These are phyloP conservation scores for Megaleporinus macrocephalus DNA, from an alignment of 2,113 vertebrate species.

Conservation along the genomic window DNA sequence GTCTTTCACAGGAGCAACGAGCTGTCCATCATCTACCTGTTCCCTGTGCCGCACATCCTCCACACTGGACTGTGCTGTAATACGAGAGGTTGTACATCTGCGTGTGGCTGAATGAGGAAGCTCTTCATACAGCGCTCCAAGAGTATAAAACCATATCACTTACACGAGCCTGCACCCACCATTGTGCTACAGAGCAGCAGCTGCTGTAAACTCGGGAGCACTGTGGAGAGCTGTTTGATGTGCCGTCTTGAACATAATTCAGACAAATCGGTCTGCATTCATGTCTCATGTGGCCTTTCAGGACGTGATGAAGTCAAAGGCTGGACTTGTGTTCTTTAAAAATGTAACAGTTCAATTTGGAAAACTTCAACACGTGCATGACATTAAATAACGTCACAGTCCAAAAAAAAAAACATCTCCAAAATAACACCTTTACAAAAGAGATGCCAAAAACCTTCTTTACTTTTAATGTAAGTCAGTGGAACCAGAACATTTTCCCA, in stretches of 20 bases:
- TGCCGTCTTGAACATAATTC: background rate
- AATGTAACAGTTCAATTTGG: background rate
- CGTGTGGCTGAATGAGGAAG: slow-evolving; percentile 48
- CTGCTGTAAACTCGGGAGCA: slow-evolving; percentile 22
- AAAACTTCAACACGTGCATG: too few relatives aligned
- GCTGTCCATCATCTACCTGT: slow-evolving; percentile 52
- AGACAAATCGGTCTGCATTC: background rate
- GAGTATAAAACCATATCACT: slow-evolving; percentile 57
- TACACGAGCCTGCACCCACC: slow-evolving; percentile 50
- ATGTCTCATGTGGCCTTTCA: too few relatives aligned
- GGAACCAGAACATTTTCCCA: too few relatives aligned
- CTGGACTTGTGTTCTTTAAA: background rate
- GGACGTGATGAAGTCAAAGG: background rate
- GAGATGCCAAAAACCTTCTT: too few relatives aligned
- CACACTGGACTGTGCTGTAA: slow-evolving; percentile 52
- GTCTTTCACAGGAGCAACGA: slow-evolving; percentile 33
- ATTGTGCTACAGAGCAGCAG: slow-evolving; percentile 49
- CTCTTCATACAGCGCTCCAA: slow-evolving; percentile 44
- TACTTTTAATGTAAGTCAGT: too few relatives aligned
- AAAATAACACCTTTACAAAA: too few relatives aligned
- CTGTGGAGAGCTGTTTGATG: slow-evolving; percentile 23
- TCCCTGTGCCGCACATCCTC: slow-evolving; percentile 31
- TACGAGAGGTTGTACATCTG: slow-evolving; percentile 61
- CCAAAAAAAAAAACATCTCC: too few relatives aligned
- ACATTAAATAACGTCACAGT: too few relatives aligned